Evolutionary conservation across 2,113 vertebrate genomes (phyloP), one percentile per base, ranked within the genome.

Genomic region (Isurus oxyrinchus): DNA sequence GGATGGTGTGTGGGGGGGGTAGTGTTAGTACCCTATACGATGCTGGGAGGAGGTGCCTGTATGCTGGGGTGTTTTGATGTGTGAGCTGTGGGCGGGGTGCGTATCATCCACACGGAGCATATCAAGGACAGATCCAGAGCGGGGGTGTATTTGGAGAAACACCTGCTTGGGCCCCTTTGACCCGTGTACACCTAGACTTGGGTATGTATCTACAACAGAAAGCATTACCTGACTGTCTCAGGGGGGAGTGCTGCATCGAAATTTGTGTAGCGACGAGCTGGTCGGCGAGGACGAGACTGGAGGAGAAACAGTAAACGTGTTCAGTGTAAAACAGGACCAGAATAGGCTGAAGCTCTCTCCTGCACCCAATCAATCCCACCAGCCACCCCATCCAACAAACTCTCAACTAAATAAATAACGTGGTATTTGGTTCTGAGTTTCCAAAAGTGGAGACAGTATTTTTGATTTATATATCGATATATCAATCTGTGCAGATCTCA

Each of bases 201-300:
- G 7, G 44, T 7, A 3, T 11, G 7, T 27, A 90, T 31, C 21
- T 90, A 53, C 2, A 21, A 49, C 0, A 27, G 90, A 95, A 96
- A 72, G 72, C 86, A 87, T 72, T 94, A 81, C 55, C 27, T 90
- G 94, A 72, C 95, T 95, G 57, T 79, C 49, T 49, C 96, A 95
- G 90, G 14, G 53, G 69, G 63, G 1, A 96, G 96, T 21, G 96
- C 96, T 23, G 97, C 97, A 94, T 94, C 96, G 4, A 96, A 49
- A 96, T 61, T 55, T 53, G 96, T 96, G 14, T 49, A 66, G 94
- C 97, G 98, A 91, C 97, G 97, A 61, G 96, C 96, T 44, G 98
- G 98, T 35, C 98, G 97, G 61, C 97, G 97, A 0, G 98, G 98
- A 66, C 98, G 98, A 96, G 98, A 98, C 98, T 98, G 95, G 97